Base-by-base conservation (phyloP, 2,888 invertebrate species). In the Eristalis arbustorum region DNA sequence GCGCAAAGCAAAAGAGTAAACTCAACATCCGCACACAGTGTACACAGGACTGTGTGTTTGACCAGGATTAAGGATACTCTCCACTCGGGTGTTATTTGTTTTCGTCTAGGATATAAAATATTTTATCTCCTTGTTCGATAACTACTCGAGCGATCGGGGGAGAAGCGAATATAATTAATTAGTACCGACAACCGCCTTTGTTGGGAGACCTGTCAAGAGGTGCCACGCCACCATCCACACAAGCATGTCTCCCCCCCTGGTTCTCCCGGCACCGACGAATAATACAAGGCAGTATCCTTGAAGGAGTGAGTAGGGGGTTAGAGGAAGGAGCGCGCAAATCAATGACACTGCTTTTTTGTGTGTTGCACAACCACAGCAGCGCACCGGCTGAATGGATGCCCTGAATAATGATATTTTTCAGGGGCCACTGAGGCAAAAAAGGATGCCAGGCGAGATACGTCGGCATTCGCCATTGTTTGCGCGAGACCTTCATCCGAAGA, bases 41-140 rank as follows among this genome's bases (percentile, higher is more conserved):
- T 59, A 61, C 71, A 74, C 25, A 74, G 37, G 25, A 61, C 37
- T 28, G 18, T 37, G 31, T 31, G 31, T 31, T 18, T 34, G 42
- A 14, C 40, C 67, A 76, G 75, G 80, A 84, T 84, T 84, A 71
- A 57, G 75, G 64, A 40, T 42, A 40, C 34, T 66, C 37, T 64
- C 37, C n/a, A 3, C 34, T n/a, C n/a, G n/a, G 63, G 23, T 62
- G 73, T 66, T 82, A 82, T 85, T 82, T 85, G 81, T 85, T 85
- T 81, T 74, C 71, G 74, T 82, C 77, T 69, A 66, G 77, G 77
- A 81, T 81, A 81, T 74, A 77, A 82, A 85, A 85, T 85, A 85
- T 85, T 85, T 78, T 82, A 85, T 85, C 81, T 85, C 42, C 77
- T 85, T 82, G 74, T 78, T 85, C 77, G 73, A 82, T 82, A 85